A percentile compares a stretch with the other conserved stretches of the same genome.
These are phyloP conservation scores for Hoplostethus mediterraneus DNA, from an alignment of 2,797 vertebrate species.

Conservation along the genomic window DNA sequence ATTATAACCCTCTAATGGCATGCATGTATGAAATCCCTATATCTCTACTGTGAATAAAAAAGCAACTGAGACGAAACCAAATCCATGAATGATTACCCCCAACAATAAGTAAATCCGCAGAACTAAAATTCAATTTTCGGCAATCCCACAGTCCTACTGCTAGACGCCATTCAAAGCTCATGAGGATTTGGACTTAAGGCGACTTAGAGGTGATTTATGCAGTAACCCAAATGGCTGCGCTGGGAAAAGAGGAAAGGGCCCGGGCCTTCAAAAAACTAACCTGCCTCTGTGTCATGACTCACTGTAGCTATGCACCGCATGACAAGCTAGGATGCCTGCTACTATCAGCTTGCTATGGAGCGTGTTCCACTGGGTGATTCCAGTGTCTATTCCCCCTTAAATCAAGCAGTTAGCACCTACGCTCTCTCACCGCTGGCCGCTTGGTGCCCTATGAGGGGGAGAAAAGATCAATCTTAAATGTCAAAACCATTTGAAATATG, in stretches of 20 bases:
- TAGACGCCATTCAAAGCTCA: slow-evolving; percentile 80
- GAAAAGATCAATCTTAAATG: slow-evolving; percentile 57
- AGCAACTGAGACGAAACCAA: slow-evolving; percentile 73
- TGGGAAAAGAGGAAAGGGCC: slow-evolving; percentile 51
- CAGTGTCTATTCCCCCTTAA: slow-evolving; percentile 31
- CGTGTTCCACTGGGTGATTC: slow-evolving; percentile 53
- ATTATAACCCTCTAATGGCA: slow-evolving; percentile 68
- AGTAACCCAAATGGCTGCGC: slow-evolving; percentile 72
- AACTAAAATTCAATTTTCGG: slow-evolving; percentile 84
- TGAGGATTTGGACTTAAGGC: slow-evolving; percentile 84
- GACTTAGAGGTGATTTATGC: slow-evolving; percentile 84
- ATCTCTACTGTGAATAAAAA: slow-evolving; percentile 72
- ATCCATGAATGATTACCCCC: slow-evolving; percentile 78
- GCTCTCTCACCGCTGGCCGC: slow-evolving; percentile 21
- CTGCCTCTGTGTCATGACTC: slow-evolving; percentile 69
- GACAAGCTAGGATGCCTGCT: slow-evolving; percentile 56
- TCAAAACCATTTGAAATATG: slow-evolving; percentile 53
- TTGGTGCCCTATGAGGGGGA: background rate
- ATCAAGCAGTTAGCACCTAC: slow-evolving; percentile 28
- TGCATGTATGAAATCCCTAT: slow-evolving; percentile 67
- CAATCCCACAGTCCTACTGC: slow-evolving; percentile 78
- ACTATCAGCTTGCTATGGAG: slow-evolving; percentile 60
- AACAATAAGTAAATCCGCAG: slow-evolving; percentile 82
- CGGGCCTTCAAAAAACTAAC: slow-evolving; percentile 46
- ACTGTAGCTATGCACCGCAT: slow-evolving; percentile 52